These are phyloP conservation scores for Oryzias sinensis DNA, from an alignment of 2,797 vertebrate species.

Conservation along the genomic window DNA sequence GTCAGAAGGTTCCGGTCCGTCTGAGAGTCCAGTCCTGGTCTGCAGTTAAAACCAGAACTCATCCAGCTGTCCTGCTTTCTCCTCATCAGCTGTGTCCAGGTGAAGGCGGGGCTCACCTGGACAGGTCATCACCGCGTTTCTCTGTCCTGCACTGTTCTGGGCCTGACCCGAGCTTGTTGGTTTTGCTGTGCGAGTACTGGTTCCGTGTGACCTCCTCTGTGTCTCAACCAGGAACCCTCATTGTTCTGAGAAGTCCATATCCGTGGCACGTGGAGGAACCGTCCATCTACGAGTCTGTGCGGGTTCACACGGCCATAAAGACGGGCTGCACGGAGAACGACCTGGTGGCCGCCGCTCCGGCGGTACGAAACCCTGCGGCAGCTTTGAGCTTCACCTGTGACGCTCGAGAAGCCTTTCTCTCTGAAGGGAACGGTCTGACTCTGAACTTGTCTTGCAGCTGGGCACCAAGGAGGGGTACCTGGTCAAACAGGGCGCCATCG, in stretches of 20 bases:
- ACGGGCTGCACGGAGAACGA: slow-evolving; percentile 86
- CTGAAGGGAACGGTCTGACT: not conserved
- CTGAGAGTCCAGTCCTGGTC: no score
- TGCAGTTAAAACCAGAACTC: no score
- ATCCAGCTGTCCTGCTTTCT: no score
- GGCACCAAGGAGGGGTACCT: slow-evolving; percentile 97
- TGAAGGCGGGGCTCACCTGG: no score
- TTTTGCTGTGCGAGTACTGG: not conserved
- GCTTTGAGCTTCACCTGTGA: no score
- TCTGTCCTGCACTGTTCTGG: no score
- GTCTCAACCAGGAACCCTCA: slow-evolving; percentile 83
- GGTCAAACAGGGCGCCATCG: slow-evolving; percentile 89
- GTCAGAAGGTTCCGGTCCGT: no score
- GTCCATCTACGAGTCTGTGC: slow-evolving; percentile 93
- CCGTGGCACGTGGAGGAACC: slow-evolving; percentile 91
- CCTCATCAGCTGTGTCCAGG: no score
- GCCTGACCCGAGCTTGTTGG: no score
- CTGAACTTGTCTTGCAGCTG: slow-evolving; percentile 74
- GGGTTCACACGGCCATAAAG: slow-evolving; percentile 94
- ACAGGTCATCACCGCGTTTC: no score
- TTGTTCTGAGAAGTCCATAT: slow-evolving; percentile 89
- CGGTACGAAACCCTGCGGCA: slow-evolving; percentile 69
- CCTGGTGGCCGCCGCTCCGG: slow-evolving; percentile 86
- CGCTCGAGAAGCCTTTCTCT: not conserved
- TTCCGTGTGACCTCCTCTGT: not conserved